Evolutionary conservation across 1,140 invertebrate genomes (phyloP), one percentile per base, ranked within the genome.

Genomic region (Lamellibrachia luymesi): DNA sequence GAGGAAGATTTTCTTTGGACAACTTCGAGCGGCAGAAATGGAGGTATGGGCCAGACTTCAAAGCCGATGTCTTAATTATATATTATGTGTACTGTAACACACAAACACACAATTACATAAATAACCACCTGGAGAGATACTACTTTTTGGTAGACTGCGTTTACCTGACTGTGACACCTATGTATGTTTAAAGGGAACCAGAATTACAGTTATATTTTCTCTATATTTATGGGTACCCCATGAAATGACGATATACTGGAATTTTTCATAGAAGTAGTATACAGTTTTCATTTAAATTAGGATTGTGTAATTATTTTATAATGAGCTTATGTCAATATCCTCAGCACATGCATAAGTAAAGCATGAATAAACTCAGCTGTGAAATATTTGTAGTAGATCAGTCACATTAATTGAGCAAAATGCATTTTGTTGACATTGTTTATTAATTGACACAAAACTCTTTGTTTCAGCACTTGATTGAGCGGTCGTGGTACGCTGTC

Each of bases 401-500:
- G 6, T 80, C 6, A 17, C n/a, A 25, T 90, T 38, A 80, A 10
- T 6, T 80, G 5, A 80, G 25, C 64, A 80, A 80, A 80, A 80
- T 22, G 5, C 64, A 8, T 10, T 80, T 80, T 80, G 4, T 22
- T 80, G 25, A 80, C 2, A 10, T 22, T 22, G 17, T 22, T 80
- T 38, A 38, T 38, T 38, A 38, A 38, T 38, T 38, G 38, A 38
- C 38, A 38, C 38, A 38, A 38, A 38, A 1, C 25, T 8, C 2
- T 93, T 94, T 95, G 94, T 98, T 97, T 92, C 96, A 99, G 98
- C 99, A 99, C 97, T 97, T 99, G 93, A 98, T 99, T 95, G 99
- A 99, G 96, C 97, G 99, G 94, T 98, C 99, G 7, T 99, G 99
- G 99, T 99, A 99, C 97, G 99, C 99, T 6, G 98, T 99, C 51